Conservation (phyloP, 2,797 vertebrate genomes). For the Ficedula albicollis region DNA sequence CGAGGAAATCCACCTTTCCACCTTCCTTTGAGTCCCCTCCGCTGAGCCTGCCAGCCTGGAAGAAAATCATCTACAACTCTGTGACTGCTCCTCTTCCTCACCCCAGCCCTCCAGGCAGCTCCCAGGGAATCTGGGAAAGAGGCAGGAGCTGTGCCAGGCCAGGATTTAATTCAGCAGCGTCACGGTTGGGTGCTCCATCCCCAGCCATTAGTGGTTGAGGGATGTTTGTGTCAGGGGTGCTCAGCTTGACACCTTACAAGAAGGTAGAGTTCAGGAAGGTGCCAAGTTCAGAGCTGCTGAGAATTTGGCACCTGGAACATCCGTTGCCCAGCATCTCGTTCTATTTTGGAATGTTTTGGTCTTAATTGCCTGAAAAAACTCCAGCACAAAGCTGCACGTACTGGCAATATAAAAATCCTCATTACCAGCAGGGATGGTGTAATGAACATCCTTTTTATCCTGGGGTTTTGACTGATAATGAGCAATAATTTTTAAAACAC, state of each 20-base stretch:
- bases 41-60: not conserved
- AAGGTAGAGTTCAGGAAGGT: not conserved
- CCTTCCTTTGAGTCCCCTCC: not conserved
- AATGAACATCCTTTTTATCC: not conserved
- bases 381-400: not conserved
- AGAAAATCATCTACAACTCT: not conserved
- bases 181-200: not conserved
- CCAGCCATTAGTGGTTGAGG: not conserved
- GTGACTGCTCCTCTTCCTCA: not conserved
- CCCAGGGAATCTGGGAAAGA: not conserved
- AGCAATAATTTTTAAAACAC: conserved; percentile 57
- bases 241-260: not conserved
- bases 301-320: not conserved
- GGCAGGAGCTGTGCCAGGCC: not conserved
- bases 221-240: not conserved
- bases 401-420: not conserved
- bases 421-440: not conserved
- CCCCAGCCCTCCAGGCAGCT: not conserved
- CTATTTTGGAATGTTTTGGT: not conserved
- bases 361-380: not conserved
- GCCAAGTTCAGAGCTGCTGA: not conserved
- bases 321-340: not conserved
- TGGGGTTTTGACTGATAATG: not conserved
- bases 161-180: not conserved
- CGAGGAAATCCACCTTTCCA: not conserved